phyloP scores from a whole-genome alignment of 2,113 vertebrate genomes.

The Arizona elegans region DNA sequence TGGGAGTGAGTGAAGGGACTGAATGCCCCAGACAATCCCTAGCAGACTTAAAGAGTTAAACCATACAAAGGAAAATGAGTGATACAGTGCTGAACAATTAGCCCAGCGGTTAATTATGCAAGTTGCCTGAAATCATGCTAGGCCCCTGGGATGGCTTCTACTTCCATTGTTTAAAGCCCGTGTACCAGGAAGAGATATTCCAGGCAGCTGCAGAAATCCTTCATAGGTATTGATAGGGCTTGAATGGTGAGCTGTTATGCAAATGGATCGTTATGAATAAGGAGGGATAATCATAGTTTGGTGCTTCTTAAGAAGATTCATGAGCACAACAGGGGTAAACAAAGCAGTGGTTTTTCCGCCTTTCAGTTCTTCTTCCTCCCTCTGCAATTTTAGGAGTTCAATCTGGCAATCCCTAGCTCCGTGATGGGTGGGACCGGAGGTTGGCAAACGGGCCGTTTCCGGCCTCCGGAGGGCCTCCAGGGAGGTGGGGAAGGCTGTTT shows the following conservation, averaged over 20 bases:
- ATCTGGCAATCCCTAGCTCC: not conserved
- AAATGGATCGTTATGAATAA: conserved; percentile 73
- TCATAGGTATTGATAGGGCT: conserved; percentile 63
- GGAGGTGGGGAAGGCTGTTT: too few relatives aligned
- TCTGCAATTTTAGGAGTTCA: not conserved
- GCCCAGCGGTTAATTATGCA: conserved; percentile 67
- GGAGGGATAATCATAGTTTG: conserved; percentile 72
- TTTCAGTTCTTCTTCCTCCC: conserved; percentile 48
- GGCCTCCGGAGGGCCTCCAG: too few relatives aligned
- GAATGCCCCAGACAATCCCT: conserved; percentile 44
- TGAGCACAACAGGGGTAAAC: conserved; percentile 50
- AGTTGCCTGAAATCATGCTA: conserved; percentile 62
- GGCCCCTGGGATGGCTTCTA: conserved; percentile 66
- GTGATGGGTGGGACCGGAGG: too few relatives aligned
- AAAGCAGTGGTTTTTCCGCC: conserved; percentile 55
- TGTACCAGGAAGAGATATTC: conserved; percentile 68
- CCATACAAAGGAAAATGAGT: conserved; percentile 70
- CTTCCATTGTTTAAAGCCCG: conserved; percentile 61
- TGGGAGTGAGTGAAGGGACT: conserved; percentile 30
- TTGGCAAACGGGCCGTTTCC: too few relatives aligned
- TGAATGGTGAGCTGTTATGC: conserved; percentile 67
- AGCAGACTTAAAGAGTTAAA: conserved; percentile 62
- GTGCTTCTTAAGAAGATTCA: conserved; percentile 60
- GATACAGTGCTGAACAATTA: conserved; percentile 73
- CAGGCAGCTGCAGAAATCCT: conserved; percentile 73